phyloP scores from a whole-genome alignment of 2,113 vertebrate species.

The Grammomys dolichurus region DNA sequence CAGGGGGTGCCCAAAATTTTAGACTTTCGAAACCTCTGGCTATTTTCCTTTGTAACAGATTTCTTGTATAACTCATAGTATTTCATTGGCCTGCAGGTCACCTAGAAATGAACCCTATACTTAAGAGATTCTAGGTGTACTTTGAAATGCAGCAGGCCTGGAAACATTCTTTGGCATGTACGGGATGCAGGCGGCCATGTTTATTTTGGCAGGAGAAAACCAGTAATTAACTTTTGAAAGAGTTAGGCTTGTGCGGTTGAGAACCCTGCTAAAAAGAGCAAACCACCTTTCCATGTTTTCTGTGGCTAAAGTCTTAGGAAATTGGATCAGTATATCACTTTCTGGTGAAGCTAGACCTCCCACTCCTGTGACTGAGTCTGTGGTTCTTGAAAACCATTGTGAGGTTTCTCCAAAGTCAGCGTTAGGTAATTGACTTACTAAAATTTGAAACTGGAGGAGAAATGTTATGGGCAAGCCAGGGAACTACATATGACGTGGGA shows the following conservation, averaged over 20 bases:
- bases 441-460: constrained; percentile 50
- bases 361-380: constrained; percentile 39
- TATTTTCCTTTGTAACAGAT: background rate
- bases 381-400: constrained; percentile 37
- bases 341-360: constrained; percentile 59
- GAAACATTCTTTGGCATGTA: constrained; percentile 56
- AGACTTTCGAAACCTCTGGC: constrained; percentile 15
- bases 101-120: background rate
- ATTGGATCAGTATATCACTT: constrained; percentile 63
- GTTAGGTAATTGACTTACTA: constrained; percentile 41
- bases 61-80: background rate
- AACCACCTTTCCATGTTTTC: constrained; percentile 77
- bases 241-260: constrained; percentile 72
- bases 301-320: constrained; percentile 73
- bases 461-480: background rate
- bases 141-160: constrained; percentile 62
- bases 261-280: constrained; percentile 76
- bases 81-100: constrained; percentile 55
- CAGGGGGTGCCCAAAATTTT: background rate
- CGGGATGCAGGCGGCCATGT: constrained; percentile 61
- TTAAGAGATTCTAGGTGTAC: constrained; percentile 57
- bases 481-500: background rate
- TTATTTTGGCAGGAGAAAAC: constrained; percentile 76
- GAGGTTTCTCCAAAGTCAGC: constrained; percentile 55
- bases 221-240: constrained; percentile 76